These are phyloP conservation scores for Bradynema listronoti DNA, from an alignment of 1,140 invertebrate genomes.

Conservation along the genomic window DNA sequence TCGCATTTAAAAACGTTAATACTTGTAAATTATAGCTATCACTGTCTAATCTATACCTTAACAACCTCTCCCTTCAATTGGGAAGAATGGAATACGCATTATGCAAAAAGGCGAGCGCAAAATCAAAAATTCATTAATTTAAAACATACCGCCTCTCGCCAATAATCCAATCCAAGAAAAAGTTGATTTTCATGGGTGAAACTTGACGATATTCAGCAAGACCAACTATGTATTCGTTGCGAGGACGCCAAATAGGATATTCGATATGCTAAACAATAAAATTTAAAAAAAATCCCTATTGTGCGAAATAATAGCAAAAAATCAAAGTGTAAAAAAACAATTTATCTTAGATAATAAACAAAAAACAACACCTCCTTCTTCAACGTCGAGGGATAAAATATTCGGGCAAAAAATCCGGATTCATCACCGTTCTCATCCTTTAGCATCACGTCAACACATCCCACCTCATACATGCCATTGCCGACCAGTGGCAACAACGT, in stretches of 20 bases:
- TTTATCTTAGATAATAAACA: too few relatives aligned
- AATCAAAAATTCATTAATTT: background rate
- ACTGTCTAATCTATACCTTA: too few relatives aligned
- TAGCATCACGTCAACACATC: constrained; percentile 29
- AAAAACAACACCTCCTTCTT: constrained; percentile 2
- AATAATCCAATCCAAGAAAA: constrained; percentile 61
- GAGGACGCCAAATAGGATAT: constrained; percentile 64
- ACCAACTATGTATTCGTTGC: constrained; percentile 63
- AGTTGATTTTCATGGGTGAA: constrained; percentile 60
- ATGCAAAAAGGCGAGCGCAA: background rate
- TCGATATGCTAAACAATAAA: too few relatives aligned
- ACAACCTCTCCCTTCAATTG: too few relatives aligned
- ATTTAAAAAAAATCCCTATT: too few relatives aligned
- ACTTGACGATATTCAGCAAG: constrained; percentile 62
- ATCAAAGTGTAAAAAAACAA: too few relatives aligned
- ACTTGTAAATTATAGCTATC: too few relatives aligned
- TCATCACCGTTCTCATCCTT: background rate
- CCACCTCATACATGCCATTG: constrained; percentile 16
- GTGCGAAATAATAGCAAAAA: too few relatives aligned
- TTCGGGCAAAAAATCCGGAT: constrained; percentile 19
- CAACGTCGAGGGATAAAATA: constrained; percentile 15
- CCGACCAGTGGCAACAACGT: constrained; percentile 17
- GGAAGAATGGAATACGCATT: background rate
- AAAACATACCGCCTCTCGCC: constrained; percentile 48
- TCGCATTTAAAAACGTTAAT: too few relatives aligned